Conservation (phyloP, 92 coral and sea anemone species). For the Phenganax subtilis region DNA sequence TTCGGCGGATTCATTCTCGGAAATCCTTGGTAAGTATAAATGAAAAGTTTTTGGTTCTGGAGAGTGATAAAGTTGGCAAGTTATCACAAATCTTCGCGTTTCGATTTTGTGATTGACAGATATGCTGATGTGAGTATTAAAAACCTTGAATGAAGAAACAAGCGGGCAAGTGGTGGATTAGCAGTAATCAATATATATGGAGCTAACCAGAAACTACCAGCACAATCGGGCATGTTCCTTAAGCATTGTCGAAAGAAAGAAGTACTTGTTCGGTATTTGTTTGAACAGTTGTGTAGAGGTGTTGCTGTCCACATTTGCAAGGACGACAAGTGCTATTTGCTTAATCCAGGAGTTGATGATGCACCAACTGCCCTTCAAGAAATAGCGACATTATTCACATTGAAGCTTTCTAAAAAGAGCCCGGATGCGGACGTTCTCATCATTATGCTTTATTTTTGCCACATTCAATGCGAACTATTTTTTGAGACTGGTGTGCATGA, state of each 20-base stretch:
- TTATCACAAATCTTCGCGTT: constrained; percentile 43
- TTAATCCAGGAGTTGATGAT: not conserved
- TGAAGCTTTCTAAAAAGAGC: not conserved
- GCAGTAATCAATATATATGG: not conserved
- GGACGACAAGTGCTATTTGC: not conserved
- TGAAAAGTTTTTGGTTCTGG: not conserved
- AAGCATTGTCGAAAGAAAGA: constrained; percentile 49
- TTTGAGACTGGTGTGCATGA: no score
- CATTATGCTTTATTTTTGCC: no score
- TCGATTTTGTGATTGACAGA: constrained; percentile 38
- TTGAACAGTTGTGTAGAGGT: not conserved
- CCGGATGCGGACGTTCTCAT: no score
- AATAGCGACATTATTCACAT: not conserved
- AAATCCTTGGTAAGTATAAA: not conserved
- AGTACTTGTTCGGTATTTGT: not conserved
- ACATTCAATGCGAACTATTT: no score
- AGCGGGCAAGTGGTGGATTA: no score
- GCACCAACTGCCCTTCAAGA: not conserved
- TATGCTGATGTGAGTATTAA: not conserved
- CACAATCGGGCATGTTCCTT: constrained; percentile 57
- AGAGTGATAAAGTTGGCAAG: constrained; percentile 44
- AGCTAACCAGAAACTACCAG: constrained; percentile 24
- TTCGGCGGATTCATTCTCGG: not conserved
- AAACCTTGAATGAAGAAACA: no score
- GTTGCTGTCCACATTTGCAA: no score